Conservation (phyloP, 2,888 invertebrate species). For the Microctonus hyperodae region DNA sequence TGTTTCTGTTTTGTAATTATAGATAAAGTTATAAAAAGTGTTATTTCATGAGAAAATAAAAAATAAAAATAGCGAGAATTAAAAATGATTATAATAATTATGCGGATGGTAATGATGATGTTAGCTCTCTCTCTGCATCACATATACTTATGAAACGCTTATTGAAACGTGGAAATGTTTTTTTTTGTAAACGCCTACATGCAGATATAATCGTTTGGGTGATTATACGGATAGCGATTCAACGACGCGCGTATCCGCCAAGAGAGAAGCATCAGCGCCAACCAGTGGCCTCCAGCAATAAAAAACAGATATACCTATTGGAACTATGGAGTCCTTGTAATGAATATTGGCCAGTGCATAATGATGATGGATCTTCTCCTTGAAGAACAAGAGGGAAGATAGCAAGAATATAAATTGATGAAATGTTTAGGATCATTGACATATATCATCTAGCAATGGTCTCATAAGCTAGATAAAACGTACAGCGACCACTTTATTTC, state of each 20-base stretch:
- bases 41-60: background rate
- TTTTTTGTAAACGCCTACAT: constrained; percentile 9
- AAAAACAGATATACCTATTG: background rate
- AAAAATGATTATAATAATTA: constrained; percentile 10
- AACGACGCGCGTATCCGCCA: constrained; percentile 23
- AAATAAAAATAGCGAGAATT: constrained; percentile 2
- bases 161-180: constrained; percentile 18
- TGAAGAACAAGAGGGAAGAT: background rate
- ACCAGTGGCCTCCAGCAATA: background rate
- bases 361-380: constrained; percentile 2
- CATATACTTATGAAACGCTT: constrained; percentile 3
- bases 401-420: background rate
- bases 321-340: constrained; percentile 19
- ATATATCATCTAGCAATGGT: background rate
- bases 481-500: background rate
- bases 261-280: background rate
- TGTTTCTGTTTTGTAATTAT: background rate
- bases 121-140: background rate
- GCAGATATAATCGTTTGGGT: constrained; percentile 22
- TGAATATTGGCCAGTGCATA: constrained; percentile 14
- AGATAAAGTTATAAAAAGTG: background rate
- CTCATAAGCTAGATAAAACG: background rate
- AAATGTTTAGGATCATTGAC: background rate
- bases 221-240: constrained; percentile 18
- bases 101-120: constrained; percentile 4